Evolutionary conservation across 2,888 invertebrate genomes (phyloP).

Genomic region (Syritta pipiens): DNA sequence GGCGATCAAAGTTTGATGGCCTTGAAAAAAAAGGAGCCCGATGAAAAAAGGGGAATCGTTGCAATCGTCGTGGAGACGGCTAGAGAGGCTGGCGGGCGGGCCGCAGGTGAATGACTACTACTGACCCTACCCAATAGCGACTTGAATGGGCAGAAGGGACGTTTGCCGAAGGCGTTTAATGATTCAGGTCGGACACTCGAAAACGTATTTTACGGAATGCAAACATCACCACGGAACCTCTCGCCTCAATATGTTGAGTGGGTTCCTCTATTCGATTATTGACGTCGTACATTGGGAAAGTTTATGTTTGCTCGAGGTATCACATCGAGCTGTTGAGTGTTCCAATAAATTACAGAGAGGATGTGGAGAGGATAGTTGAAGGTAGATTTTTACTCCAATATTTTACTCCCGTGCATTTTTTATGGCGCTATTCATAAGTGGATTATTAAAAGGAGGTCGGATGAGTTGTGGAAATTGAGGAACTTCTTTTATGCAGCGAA

Average conservation of each 20-base stretch:
- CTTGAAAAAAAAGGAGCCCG: slow-evolving; percentile 31
- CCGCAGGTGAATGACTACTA: background rate
- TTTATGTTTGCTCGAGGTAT: too few relatives aligned
- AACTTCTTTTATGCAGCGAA: too few relatives aligned
- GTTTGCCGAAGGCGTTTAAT: slow-evolving; percentile 6
- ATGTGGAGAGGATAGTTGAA: too few relatives aligned
- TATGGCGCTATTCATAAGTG: too few relatives aligned
- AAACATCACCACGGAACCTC: background rate
- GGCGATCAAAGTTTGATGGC: slow-evolving; percentile 4
- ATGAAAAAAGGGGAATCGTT: background rate
- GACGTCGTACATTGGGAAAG: background rate
- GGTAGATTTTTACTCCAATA: too few relatives aligned
- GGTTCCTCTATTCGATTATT: slow-evolving; percentile 1
- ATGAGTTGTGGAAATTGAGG: too few relatives aligned
- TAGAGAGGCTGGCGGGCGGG: background rate
- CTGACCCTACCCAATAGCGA: slow-evolving; percentile 26
- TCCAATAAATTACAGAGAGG: too few relatives aligned
- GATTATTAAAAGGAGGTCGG: too few relatives aligned
- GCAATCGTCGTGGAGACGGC: background rate
- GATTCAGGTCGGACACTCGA: slow-evolving; percentile 10
- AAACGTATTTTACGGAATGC: slow-evolving; percentile 27
- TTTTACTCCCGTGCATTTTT: too few relatives aligned
- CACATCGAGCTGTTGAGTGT: too few relatives aligned
- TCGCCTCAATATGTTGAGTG: background rate
- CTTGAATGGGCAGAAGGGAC: slow-evolving; percentile 21